Base-by-base conservation (phyloP, 2,113 vertebrate genomes). In the Kryptolebias marmoratus region DNA sequence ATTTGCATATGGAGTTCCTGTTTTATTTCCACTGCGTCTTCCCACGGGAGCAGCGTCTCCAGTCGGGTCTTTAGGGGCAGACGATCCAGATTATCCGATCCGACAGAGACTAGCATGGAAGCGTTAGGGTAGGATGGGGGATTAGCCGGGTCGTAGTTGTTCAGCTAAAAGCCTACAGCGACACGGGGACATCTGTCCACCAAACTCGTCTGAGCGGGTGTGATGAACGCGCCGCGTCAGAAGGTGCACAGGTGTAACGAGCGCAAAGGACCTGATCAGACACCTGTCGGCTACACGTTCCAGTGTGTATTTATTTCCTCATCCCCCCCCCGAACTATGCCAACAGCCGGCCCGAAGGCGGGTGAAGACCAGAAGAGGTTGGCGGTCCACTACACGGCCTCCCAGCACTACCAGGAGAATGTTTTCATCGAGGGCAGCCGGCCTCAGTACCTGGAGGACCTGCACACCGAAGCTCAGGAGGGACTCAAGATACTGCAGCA, bases 391-490 rank as follows among this genome's bases (percentile, higher is more conserved):
- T 95, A 91, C 88, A 92, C 45, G 0, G 79, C 90, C 18, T 85
- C 93, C n/a, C 92, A 79, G 16, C 94, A 95, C 62, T 94, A 95
- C 81, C 96, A 94, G 67, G 96, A 98, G 89, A 98, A 99, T 63
- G 94, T 97, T 47, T 99, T 99, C 93, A 97, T 97, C 67, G 95
- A 97, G 84, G 94, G 92, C 52, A 94, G 91, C 39, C 91, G 97
- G 16, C 94, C 96, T 0, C 94, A 95, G 22, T 94, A 96, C 90
- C 93, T 99, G 87, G 95, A 99, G 69, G 96, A 96, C 79, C 94
- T 99, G 55, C 97, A 98, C 91, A 94, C 85, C 0, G 96, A 99
- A 90, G 97, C 97, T 7, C 96, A 95, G 89, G 93, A 96, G 55
- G 97, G 97, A 0, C 95, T 98, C 39, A 96, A 96, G 82, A 98